phyloP scores from a whole-genome alignment of 2,113 vertebrate species.

The Choloepus hoffmanni region DNA sequence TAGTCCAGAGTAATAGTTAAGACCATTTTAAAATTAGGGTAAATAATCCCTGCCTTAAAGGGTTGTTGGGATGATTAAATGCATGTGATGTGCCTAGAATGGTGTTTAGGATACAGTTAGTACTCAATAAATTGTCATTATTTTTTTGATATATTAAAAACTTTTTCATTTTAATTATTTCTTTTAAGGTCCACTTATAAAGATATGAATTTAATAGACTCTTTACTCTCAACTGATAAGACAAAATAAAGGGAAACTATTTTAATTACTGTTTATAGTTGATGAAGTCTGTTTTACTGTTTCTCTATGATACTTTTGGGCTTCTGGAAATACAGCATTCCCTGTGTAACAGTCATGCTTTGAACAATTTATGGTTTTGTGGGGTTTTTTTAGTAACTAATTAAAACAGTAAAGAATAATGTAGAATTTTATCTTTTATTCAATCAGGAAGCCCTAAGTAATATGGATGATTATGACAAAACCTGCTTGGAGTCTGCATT shows the following conservation, averaged over 20 bases:
- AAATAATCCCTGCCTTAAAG: background rate
- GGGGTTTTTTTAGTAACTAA: constrained; percentile 47
- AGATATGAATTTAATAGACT: background rate
- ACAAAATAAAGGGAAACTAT: background rate
- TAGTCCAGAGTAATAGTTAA: background rate
- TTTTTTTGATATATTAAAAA: constrained; percentile 32
- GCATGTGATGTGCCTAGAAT: background rate
- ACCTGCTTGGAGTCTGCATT: constrained; percentile 96
- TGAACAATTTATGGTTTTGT: constrained; percentile 43
- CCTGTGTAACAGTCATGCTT: constrained; percentile 37
- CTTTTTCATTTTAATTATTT: constrained; percentile 50
- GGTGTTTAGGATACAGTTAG: constrained; percentile 27
- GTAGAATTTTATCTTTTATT: constrained; percentile 69
- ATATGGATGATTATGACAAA: constrained; percentile 98
- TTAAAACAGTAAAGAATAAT: constrained; percentile 28
- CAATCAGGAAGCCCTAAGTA: constrained; percentile 94
- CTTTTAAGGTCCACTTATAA: constrained; percentile 5
- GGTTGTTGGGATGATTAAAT: background rate
- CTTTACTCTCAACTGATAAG: background rate
- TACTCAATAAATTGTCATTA: background rate
- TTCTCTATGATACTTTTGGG: constrained; percentile 42
- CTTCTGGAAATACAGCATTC: background rate
- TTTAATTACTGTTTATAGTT: background rate
- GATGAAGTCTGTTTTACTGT: background rate
- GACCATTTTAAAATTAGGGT: constrained; percentile 25